Percentiles rank a stretch among this genome's conserved stretches.
phyloP scores from a whole-genome alignment of 2,888 invertebrate species.

The Hyppa rectilinea region DNA sequence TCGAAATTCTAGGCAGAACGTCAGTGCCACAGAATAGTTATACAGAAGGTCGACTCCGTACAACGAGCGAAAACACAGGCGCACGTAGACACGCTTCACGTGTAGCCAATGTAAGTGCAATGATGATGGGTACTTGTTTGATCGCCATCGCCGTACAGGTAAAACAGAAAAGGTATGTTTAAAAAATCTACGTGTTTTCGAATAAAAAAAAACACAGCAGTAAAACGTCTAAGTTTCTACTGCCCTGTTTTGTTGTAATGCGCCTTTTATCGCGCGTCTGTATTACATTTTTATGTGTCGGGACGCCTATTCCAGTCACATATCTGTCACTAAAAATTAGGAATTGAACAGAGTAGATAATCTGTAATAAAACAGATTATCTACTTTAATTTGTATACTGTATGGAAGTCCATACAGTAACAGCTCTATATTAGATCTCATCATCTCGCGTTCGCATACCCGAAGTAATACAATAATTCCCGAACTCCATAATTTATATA shows the following conservation, averaged over 20 bases:
- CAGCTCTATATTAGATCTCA: not conserved
- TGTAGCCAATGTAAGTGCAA: not conserved
- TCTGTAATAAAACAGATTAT: too few species aligned
- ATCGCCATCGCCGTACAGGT: not conserved
- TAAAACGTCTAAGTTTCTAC: not conserved
- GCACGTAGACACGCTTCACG: not conserved
- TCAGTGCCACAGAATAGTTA: not conserved
- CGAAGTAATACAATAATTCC: not conserved
- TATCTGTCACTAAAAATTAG: too few species aligned
- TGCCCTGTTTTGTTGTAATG: not conserved
- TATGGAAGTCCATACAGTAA: too few species aligned
- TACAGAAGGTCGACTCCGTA: not conserved
- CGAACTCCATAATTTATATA: not conserved
- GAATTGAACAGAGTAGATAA: not conserved
- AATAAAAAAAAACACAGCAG: not conserved
- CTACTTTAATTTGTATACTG: too few species aligned
- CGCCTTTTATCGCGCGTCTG: not conserved
- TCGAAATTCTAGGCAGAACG: conserved; percentile 16
- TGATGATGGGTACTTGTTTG: not conserved
- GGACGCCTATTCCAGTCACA: too few species aligned
- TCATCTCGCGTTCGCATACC: not conserved
- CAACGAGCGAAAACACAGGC: not conserved
- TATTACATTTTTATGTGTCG: not conserved
- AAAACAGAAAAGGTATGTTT: not conserved
- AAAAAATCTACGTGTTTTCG: not conserved